Base-by-base conservation (phyloP, 2,797 vertebrate species). In the Chrysocyon brachyurus region DNA sequence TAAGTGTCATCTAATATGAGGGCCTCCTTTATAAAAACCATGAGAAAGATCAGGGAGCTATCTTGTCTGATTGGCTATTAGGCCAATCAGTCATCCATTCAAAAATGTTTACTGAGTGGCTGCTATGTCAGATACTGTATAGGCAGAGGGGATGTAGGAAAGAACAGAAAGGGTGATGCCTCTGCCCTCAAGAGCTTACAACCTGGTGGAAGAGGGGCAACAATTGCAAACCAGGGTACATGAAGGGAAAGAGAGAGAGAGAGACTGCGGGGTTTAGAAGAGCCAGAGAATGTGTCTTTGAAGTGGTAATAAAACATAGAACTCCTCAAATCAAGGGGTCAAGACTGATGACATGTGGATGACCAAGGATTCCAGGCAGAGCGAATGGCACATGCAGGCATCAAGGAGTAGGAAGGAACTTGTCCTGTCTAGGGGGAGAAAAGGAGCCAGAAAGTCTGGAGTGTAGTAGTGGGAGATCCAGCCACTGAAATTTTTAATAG, bases 171-270 rank as follows among this genome's bases (percentile, higher is more conserved):
- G 28, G 89, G 24, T 4, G 5, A 31, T 70, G 31, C 12, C 33
- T 31, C 14, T 26, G 16, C 17, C 19, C 40, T 73, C 1, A 3
- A 16, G 66, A 77, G 79, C 56, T 78, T 61, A 15, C 3, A 33
- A 1, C 40, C 28, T 52, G 40, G 17, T 10, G 10, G 61, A 56
- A 33, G 10, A 73, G 3, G 10, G 72, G 12, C 0, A 0, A 14
- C 26, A 19, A 14, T 21, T 54, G 46, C 16, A 70, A 66, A n/a
- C 26, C 12, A 21, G 12, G 19, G 36, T 73, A 59, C 22, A 19
- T 26, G 28, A 73, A n/a, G 31, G 33, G 17, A 73, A 61, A n/a
- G 68, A 87, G 2, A 40, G 19, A 16, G 57, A 31, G 19, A 72
- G 64, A 79, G 84, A n/a, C 22, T 96, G 12, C 21, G 14, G 72